Base-by-base conservation (phyloP, 2,113 vertebrate species). In the Dipodomys merriami region DNA sequence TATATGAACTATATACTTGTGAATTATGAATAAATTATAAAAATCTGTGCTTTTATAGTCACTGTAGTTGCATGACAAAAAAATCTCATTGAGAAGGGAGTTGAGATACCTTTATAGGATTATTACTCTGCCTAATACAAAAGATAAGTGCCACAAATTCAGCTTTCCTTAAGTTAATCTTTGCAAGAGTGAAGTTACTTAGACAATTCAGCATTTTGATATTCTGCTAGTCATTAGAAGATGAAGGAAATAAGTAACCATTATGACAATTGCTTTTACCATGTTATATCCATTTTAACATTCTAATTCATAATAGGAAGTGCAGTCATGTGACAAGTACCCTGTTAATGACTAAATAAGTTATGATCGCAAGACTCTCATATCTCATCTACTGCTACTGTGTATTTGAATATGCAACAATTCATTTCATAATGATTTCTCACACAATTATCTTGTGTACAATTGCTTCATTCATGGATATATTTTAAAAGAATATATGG, bases 361-460 rank as follows among this genome's bases (percentile, higher is more conserved):
- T 71, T 90, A 83, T 46, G 35, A 73, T 91, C 46, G 15, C 22
- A 19, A 39, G 60, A 78, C 86, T 87, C 29, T 91, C 27, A 69
- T 39, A 30, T 68, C 49, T 92, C 35, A 81, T 93, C 25, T 20
- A 0, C 8, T 82, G n/a, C 20, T 83, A 85, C 30, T 89, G 33
- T 69, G 44, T 81, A 73, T 86, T 95, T 97, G 91, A 93, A 95
- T 67, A 82, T 8, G 2, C 67, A 53, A 96, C 68, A 33, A 20
- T 96, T 95, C 92, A 33, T 90, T 93, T 93, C 64, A 1, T 76
- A 92, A 94, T 68, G 74, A 85, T 13, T 46, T 92, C 27, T 92
- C 91, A 46, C 9, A 82, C 18, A 46, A 69, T 96, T 95, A 90
- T 95, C 78, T 0, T n/a, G n/a, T 92, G 73, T 46, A 83, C 15